A percentile compares a stretch with the other conserved stretches of the same genome.
Evolutionary conservation across 2,888 invertebrate genomes (phyloP).

Genomic region (Lasioglossum lativentre): DNA sequence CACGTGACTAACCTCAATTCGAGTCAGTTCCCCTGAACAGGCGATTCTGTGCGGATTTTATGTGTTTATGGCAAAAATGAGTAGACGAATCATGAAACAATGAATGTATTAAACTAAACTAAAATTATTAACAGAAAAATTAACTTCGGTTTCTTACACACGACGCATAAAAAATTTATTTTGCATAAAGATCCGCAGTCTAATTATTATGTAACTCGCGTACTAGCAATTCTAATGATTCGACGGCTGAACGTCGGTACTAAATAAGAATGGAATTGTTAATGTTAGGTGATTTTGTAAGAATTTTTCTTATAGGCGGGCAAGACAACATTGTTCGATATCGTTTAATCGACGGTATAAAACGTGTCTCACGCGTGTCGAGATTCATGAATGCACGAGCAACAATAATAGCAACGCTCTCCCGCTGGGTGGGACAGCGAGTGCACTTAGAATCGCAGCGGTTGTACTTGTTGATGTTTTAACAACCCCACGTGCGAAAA

Average conservation of each 20-base stretch:
- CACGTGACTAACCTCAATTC: too few relatives aligned
- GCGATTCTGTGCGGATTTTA: too few relatives aligned
- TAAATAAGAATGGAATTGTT: constrained; percentile 6
- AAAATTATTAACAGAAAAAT: too few relatives aligned
- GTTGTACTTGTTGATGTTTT: constrained; percentile 64
- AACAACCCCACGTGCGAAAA: constrained; percentile 67
- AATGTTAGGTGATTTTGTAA: constrained; percentile 51
- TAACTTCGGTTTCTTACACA: too few relatives aligned
- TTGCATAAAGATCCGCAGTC: not conserved
- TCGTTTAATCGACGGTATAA: constrained; percentile 38
- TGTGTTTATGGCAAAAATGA: too few relatives aligned
- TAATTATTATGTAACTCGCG: too few relatives aligned
- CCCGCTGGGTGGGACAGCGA: constrained; percentile 63
- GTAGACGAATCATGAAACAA: too few relatives aligned
- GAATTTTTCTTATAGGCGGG: constrained; percentile 42
- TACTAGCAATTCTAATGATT: too few relatives aligned
- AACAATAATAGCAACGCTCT: constrained; percentile 67
- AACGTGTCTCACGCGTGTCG: constrained; percentile 58
- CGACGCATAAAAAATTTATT: too few relatives aligned
- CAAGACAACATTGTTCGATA: constrained; percentile 47
- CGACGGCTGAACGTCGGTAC: not conserved
- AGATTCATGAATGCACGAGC: constrained; percentile 54
- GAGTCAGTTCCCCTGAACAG: too few relatives aligned
- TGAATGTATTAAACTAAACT: too few relatives aligned
- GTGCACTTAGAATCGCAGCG: constrained; percentile 65